phyloP scores from a whole-genome alignment of 30 jellyfish, hydroid and myxozoan species.

The Pseudorhiza aurosa region DNA sequence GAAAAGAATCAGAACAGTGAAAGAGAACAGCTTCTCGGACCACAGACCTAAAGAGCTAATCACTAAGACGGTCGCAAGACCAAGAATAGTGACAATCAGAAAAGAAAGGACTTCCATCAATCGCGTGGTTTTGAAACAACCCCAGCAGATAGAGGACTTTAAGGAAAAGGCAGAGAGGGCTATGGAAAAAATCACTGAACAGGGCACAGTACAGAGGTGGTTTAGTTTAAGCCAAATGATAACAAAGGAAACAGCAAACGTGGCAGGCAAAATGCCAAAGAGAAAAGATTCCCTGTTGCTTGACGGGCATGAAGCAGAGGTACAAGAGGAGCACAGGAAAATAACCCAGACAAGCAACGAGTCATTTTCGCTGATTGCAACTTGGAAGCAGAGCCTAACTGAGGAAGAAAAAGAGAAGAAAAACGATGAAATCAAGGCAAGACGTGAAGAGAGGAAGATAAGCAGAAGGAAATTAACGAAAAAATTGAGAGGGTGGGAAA shows the following conservation, averaged over 20 bases:
- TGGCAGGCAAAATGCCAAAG: slow-evolving; percentile 3
- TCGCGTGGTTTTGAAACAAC: background rate
- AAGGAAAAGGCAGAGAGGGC: slow-evolving; percentile 3
- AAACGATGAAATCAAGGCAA: background rate
- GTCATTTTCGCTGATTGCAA: background rate
- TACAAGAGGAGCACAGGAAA: background rate
- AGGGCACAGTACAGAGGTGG: slow-evolving; percentile 4
- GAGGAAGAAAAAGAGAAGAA: background rate
- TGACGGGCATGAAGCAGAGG: background rate
- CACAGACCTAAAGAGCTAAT: background rate
- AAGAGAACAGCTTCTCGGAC: background rate
- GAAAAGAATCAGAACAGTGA: background rate
- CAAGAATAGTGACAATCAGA: background rate
- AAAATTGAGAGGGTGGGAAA: background rate
- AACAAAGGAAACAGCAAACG: background rate
- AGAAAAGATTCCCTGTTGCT: background rate
- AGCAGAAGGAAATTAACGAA: background rate
- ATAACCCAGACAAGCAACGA: background rate
- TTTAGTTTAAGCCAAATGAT: background rate
- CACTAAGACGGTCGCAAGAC: background rate
- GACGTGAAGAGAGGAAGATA: background rate
- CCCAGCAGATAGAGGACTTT: background rate
- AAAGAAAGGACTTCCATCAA: background rate
- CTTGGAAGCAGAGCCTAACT: background rate
- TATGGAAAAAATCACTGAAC: background rate